A percentile compares a stretch with the other conserved stretches of the same genome.
Evolutionary conservation across 1,140 invertebrate genomes (phyloP).

Genomic region (Apis laboriosa): DNA sequence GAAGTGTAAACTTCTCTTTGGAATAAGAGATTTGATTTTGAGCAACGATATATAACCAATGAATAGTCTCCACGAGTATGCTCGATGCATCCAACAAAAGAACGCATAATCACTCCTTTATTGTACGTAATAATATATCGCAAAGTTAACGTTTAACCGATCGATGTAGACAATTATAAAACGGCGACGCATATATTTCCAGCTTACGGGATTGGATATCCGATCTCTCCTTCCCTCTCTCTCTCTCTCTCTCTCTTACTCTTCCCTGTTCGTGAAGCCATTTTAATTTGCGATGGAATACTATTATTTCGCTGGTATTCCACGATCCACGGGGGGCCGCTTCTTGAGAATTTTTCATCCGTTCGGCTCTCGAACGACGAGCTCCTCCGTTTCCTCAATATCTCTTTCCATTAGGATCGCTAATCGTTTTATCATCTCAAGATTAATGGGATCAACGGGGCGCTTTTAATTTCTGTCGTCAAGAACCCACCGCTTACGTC

Average conservation of each 20-base stretch:
- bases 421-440: constrained; percentile 64
- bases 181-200: background rate
- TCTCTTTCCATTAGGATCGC: constrained; percentile 58
- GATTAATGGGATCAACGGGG: constrained; percentile 61
- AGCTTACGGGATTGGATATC: background rate
- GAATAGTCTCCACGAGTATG: background rate
- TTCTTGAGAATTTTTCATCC: constrained; percentile 50
- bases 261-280: background rate
- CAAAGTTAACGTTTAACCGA: background rate
- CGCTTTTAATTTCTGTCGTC: constrained; percentile 63
- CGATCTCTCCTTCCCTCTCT: background rate
- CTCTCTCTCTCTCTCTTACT: background rate
- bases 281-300: constrained; percentile 51
- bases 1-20: background rate
- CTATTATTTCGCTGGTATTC: constrained; percentile 45
- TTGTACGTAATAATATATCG: background rate
- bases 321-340: constrained; percentile 12
- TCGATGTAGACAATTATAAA: background rate
- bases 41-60: background rate
- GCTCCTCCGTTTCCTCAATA: constrained; percentile 44
- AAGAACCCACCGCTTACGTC: constrained; percentile 51
- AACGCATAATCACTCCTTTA: background rate
- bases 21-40: constrained; percentile 2
- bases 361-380: constrained; percentile 32
- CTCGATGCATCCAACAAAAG: background rate